A percentile compares a stretch with the other conserved stretches of the same genome.
Conservation (phyloP, 2,113 vertebrate species). For the Notiomystis cincta region DNA sequence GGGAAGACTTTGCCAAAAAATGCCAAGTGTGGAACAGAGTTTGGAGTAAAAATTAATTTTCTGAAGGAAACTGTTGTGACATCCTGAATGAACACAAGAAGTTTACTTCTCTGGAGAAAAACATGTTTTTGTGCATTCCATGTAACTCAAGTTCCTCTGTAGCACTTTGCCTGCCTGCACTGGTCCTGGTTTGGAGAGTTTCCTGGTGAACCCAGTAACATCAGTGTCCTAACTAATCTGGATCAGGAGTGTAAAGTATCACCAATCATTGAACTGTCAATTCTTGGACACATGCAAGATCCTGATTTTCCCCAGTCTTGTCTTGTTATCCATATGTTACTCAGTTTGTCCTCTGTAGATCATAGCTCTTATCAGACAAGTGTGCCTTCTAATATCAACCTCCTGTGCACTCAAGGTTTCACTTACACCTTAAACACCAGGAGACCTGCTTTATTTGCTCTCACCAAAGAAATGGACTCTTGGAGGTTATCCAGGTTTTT, state of each 20-base stretch:
- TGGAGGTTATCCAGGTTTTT: conserved; percentile 20
- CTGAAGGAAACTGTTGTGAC: background rate
- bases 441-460: background rate
- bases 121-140: background rate
- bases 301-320: background rate
- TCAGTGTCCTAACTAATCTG: background rate
- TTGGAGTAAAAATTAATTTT: background rate
- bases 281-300: background rate
- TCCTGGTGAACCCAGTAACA: background rate
- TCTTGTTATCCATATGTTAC: background rate
- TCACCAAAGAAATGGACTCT: background rate
- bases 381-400: background rate
- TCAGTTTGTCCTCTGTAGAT: background rate
- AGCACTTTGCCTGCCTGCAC: background rate
- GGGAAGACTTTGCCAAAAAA: background rate
- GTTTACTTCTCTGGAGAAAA: background rate
- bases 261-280: background rate
- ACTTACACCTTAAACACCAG: background rate
- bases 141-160: background rate
- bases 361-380: background rate
- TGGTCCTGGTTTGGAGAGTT: background rate
- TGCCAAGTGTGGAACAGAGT: background rate
- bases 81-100: background rate
- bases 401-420: background rate
- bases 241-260: background rate